phyloP scores from a whole-genome alignment of 2,113 vertebrate species.

The Amia ocellicauda region DNA sequence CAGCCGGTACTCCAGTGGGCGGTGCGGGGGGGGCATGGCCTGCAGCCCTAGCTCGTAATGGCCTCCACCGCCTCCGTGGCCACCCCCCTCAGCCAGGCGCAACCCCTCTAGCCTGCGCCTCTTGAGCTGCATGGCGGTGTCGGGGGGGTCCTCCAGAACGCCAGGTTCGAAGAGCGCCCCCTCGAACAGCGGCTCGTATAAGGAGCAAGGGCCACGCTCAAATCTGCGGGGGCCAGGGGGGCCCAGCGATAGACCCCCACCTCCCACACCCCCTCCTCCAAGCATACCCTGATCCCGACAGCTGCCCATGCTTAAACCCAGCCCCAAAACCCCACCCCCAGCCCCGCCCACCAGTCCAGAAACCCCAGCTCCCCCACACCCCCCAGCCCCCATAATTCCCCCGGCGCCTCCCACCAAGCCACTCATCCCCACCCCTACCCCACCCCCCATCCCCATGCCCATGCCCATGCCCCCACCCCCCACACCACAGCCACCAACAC shows the following conservation, averaged over 20 bases:
- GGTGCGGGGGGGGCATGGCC: slow-evolving; percentile 61
- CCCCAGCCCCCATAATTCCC: background rate
- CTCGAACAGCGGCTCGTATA: slow-evolving; percentile 67
- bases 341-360: too few species aligned
- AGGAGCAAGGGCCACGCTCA: slow-evolving; percentile 65
- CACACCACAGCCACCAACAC: too few species aligned
- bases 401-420: background rate
- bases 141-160: slow-evolving; percentile 76
- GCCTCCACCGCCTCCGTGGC: slow-evolving; percentile 66
- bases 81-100: slow-evolving; percentile 59
- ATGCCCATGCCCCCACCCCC: slow-evolving; percentile 51
- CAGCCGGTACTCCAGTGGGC: slow-evolving; percentile 79
- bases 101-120: slow-evolving; percentile 74
- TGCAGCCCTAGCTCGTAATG: slow-evolving; percentile 89
- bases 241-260: slow-evolving; percentile 53
- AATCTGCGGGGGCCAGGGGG: slow-evolving; percentile 59
- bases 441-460: slow-evolving; percentile 59
- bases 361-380: background rate
- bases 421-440: slow-evolving; percentile 20
- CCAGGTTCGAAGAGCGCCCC: slow-evolving; percentile 76
- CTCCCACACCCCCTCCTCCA: slow-evolving; percentile 50
- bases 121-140: slow-evolving; percentile 83
- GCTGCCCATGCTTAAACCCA: slow-evolving; percentile 53
- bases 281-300: slow-evolving; percentile 61
- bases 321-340: slow-evolving; percentile 48